These are phyloP conservation scores for Ophion slaviceki DNA, from an alignment of 2,888 invertebrate species.

Conservation along the genomic window DNA sequence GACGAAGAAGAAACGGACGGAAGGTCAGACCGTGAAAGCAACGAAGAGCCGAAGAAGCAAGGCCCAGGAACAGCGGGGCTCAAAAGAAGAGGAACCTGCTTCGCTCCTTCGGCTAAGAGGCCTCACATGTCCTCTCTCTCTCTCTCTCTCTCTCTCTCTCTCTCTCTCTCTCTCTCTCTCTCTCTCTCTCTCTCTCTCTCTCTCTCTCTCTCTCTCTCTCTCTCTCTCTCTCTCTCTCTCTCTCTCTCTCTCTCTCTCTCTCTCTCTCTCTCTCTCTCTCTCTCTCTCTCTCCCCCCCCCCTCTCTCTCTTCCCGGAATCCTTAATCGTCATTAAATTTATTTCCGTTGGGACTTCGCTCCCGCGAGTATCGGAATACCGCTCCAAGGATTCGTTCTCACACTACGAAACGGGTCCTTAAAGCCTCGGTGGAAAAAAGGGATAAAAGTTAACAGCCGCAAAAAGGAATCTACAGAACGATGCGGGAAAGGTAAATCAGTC, in stretches of 20 bases:
- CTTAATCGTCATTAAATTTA: slow-evolving; percentile 83
- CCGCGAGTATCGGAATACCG: slow-evolving; percentile 70
- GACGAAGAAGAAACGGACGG: slow-evolving; percentile 67
- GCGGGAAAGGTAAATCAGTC: slow-evolving; percentile 35
- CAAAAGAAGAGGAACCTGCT: slow-evolving; percentile 71
- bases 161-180: slow-evolving; percentile 24
- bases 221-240: slow-evolving; percentile 45
- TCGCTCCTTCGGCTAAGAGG: slow-evolving; percentile 61
- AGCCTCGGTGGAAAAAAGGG: slow-evolving; percentile 30
- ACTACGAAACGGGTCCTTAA: slow-evolving; percentile 42
- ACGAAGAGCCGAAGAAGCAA: slow-evolving; percentile 51
- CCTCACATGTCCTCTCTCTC: slow-evolving; percentile 12
- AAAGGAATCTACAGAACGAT: slow-evolving; percentile 17
- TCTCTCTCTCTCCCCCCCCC: slow-evolving; percentile 61
- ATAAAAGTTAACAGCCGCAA: slow-evolving; percentile 17
- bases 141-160: slow-evolving; percentile 13
- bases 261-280: slow-evolving; percentile 34
- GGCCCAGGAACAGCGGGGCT: slow-evolving; percentile 58
- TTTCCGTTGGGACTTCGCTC: slow-evolving; percentile 76
- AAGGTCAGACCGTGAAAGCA: slow-evolving; percentile 67
- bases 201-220: slow-evolving; percentile 61
- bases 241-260: slow-evolving; percentile 34
- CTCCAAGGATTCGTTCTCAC: slow-evolving; percentile 61
- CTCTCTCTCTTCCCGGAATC: slow-evolving; percentile 77
- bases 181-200: slow-evolving; percentile 49